Base-by-base conservation (phyloP, 2,888 invertebrate species). In the Marasmarcha lunaedactyla region DNA sequence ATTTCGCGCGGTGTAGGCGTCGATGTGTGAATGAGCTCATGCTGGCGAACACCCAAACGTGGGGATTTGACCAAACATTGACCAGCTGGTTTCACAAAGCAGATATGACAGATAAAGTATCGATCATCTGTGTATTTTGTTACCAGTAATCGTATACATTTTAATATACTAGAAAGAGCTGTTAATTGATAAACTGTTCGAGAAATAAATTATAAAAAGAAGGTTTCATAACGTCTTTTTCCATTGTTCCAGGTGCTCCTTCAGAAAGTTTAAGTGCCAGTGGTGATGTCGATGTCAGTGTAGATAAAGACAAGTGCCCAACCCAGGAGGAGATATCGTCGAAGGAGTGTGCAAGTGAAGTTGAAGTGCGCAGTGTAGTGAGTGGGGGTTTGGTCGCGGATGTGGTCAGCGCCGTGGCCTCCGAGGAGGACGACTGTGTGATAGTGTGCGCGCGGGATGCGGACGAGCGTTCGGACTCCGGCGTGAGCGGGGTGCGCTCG, bases 401-500 rank as follows among this genome's bases (percentile, higher is more conserved):
- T 74, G 76, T 73, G 74, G 78, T 71, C 59, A 76, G 72, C 73
- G 78, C 78, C 74, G 81, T 78, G 74, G 81, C 78, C 74, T 83
- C 84, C 77, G 85, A 86, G 76, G 86, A 87, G 72, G 86, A 87
- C 85, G 86, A 86, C 66, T 87, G 86, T 83, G 86, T 87, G 74
- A 87, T 87, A 78, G 86, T 87, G 85, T 85, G 86, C 74, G 73
- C 81, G 66, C 73, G 73, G 64, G 79, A 81, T 83, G 84, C 81
- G 76, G 85, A 83, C 77, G 83, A 78, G 58, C 71, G 78, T 62
- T 86, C 86, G 73, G 89, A 89, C 76, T 88, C 88, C 63, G 89
- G 91, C 78, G 89, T 91, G 85, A 90, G 91, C 76, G 90, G 90
- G 42, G 81, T 90, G 62, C 86, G 90, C 57, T 89, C 89, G 60